These are phyloP conservation scores for Centropyge bicolor DNA, from an alignment of 2,797 vertebrate species.

Conservation along the genomic window DNA sequence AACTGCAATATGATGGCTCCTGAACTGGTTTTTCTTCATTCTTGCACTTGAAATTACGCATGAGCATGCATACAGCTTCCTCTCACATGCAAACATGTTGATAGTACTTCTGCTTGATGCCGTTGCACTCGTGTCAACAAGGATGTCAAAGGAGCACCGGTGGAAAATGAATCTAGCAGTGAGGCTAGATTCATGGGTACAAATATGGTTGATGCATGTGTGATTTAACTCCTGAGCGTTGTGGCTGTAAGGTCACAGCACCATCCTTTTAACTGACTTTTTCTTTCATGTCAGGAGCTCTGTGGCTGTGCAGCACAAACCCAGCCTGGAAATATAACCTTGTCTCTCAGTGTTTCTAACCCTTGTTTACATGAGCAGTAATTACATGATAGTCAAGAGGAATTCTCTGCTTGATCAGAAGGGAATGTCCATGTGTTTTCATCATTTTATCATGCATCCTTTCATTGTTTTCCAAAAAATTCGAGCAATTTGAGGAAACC, in stretches of 20 bases:
- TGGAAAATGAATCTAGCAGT: background rate
- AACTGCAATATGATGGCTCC: slow-evolving; percentile 12
- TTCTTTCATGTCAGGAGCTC: background rate
- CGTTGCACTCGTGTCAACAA: slow-evolving; percentile 16
- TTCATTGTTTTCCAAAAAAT: slow-evolving; percentile 16
- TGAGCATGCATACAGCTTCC: slow-evolving; percentile 42
- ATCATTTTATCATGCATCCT: background rate
- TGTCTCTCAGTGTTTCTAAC: background rate
- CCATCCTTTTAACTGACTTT: background rate
- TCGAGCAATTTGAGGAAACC: background rate
- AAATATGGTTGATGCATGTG: background rate
- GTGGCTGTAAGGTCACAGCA: background rate
- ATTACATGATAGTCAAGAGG: slow-evolving; percentile 6
- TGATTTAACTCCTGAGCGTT: background rate
- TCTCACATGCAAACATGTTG: slow-evolving; percentile 36
- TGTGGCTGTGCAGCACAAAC: background rate
- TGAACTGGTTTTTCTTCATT: slow-evolving; percentile 23
- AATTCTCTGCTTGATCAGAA: slow-evolving; percentile 5
- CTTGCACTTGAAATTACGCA: slow-evolving; percentile 21
- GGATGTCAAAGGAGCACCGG: slow-evolving; percentile 18
- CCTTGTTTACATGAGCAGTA: slow-evolving; percentile 5
- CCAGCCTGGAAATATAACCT: background rate
- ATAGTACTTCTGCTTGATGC: slow-evolving; percentile 45
- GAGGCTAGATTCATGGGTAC: too few relatives aligned
- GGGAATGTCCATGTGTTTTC: background rate